Evolutionary conservation across 2,797 vertebrate species (phyloP).

Genomic region (Pteropus rufus): DNA sequence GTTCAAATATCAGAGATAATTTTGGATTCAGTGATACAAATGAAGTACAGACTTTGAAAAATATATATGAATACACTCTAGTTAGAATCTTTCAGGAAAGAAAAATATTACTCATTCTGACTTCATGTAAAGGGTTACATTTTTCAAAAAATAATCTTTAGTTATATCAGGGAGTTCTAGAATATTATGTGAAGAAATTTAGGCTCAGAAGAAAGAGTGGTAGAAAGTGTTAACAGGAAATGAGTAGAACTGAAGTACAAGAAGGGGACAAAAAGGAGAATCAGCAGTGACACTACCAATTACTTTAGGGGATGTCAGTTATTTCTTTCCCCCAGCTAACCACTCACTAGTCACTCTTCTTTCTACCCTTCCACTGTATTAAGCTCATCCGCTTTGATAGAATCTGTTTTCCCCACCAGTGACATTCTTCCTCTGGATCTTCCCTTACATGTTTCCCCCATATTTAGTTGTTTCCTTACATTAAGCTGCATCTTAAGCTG

Average conservation of each 20-base stretch:
- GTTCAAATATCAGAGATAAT: not conserved
- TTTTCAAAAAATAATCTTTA: not conserved
- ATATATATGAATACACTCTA: not conserved
- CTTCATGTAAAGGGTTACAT: not conserved
- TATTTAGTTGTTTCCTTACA: not conserved
- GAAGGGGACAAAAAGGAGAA: not conserved
- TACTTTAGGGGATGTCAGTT: not conserved
- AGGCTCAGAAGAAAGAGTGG: not conserved
- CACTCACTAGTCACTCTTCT: not conserved
- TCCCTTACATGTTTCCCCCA: not conserved
- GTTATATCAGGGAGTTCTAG: not conserved
- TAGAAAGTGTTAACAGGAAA: not conserved
- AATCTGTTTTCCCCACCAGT: not conserved
- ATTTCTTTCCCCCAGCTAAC: not conserved
- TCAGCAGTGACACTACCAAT: not conserved
- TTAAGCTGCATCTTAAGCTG: not conserved
- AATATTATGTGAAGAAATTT: not conserved
- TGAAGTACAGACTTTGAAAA: not conserved
- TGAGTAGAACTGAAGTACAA: not conserved
- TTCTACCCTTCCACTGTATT: not conserved
- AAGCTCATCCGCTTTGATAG: not conserved
- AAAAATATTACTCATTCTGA: not conserved
- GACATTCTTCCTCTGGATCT: not conserved
- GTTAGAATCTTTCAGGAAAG: slow-evolving; percentile 11
- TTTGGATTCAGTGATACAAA: not conserved